These are phyloP conservation scores for Diploscapter pachys DNA, from an alignment of 1,140 invertebrate genomes.

Conservation along the genomic window DNA sequence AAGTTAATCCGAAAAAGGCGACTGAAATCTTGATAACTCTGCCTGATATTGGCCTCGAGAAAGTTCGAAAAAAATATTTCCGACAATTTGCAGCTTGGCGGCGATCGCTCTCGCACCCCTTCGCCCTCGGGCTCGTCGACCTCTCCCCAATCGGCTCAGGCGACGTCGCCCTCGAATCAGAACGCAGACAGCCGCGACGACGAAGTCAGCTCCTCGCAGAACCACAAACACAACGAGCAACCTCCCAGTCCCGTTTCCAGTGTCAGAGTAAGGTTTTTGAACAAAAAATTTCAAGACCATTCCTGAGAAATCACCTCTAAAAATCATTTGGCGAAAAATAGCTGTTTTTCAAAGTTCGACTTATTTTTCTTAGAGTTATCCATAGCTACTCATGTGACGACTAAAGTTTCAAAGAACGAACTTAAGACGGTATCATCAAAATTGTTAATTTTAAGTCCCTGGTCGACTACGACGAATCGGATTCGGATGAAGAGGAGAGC, in stretches of 20 bases:
- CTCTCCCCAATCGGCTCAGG: neutral
- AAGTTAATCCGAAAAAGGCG: no score
- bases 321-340: no score
- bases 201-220: constrained; percentile 40
- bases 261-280: constrained; percentile 6
- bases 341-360: neutral
- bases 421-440: neutral
- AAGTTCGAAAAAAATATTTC: constrained; percentile 17
- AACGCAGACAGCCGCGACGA: neutral
- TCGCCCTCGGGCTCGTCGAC: constrained; percentile 20
- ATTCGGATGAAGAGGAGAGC: constrained; percentile 23
- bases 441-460: constrained; percentile 16
- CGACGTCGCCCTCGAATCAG: no score
- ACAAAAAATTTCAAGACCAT: no score
- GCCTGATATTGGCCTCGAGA: neutral
- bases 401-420: no score
- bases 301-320: no score
- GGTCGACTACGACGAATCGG: constrained; percentile 31
- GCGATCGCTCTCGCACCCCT: constrained; percentile 21
- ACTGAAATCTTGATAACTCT: no score
- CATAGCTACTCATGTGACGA: neutral
- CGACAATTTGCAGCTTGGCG: constrained; percentile 13
- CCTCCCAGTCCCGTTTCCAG: constrained; percentile 4
- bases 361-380: constrained; percentile 2
- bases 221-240: neutral